Base-by-base conservation (phyloP, 2,113 vertebrate genomes). In the Callithrix jacchus region DNA sequence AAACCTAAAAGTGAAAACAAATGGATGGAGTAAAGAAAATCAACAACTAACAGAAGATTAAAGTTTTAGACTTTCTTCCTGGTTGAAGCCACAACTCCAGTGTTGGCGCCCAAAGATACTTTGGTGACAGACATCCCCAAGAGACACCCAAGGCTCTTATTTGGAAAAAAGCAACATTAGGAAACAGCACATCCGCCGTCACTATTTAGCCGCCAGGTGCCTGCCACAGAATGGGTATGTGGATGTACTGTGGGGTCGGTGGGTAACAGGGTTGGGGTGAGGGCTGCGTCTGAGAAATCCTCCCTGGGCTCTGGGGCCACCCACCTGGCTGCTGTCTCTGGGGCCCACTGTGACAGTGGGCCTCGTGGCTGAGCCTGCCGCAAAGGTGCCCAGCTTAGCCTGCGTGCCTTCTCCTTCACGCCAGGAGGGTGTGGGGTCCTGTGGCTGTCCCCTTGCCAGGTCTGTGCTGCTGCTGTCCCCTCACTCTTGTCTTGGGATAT, bases 1-100 rank as follows among this genome's bases (percentile, higher is more conserved):
- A 90, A 94, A 92, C 71, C 96, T 94, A 97, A 97, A 96, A 71
- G 93, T 71, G 73, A 87, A 98, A 98, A 96, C 25, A 96, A 97
- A 97, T 30, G 25, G 97, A 82, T 1, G 16, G 27, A 86, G 96
- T 93, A 95, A 95, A 94, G 71, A 92, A 96, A 76, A 49, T 54
- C 32, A 89, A 32, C 17, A 35, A 92, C 68, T 49, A 49, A 54
- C 25, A 40, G 85, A 86, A 95, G 20, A 80, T 47, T 66, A 52
- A 86, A 35, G 49, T 73, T 96, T 76, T 54, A 68, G 61, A 83
- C 54, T 83, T 80, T 35, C 73, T 90, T 70, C 40, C 27, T 35
- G 76, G 49, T 7, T 54, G 58, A 81, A 87, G 71, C 14, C 54
- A 52, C 1, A 25, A 56, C 30, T 49, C 52, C 17, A 7, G 42